Base-by-base conservation (phyloP, 2,888 invertebrate species). In the Ceriagrion tenellum region DNA sequence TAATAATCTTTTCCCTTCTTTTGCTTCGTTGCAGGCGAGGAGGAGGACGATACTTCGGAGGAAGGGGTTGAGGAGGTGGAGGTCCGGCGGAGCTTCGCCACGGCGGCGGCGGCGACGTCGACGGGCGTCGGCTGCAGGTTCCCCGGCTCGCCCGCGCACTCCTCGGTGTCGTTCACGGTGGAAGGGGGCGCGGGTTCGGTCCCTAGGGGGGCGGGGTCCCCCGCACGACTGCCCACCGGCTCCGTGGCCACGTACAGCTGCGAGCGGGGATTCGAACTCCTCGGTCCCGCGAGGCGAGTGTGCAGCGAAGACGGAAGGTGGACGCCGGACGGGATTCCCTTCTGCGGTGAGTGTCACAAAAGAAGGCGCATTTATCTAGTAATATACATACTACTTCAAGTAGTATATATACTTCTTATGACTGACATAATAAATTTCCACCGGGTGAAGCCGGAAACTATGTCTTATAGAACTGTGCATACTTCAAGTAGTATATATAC, bases 141-240 rank as follows among this genome's bases (percentile, higher is more conserved):
- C 97, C 99, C 99, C 0, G 99, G 99, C 20, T 98, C 98, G 0
- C 99, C 99, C 20, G 99, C 99, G 0, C 99, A 99, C 97, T 98
- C 98, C 95, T 97, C 97, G 90, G 98, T 99, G 74, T 97, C 98
- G 47, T 99, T 99, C 97, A 98, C 98, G 96, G 96, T 97, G 96
- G 96, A 97, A 96, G 96, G 97, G 96, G 96, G 97, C 96, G 90
- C 96, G 97, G 88, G 97, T 97, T 18, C 96, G 97, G 93, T 63
- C 20, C 93, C 93, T 3, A 69, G 93, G 40, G 93, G 93, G 47
- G 93, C 69, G 35, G 69, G 47, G 20, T 93, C 93, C 3, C 93
- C 93, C 35, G 93, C 93, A 1, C 35, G 74, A 8, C 95, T 95
- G n/a, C 59, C 95, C 69, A 63, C 95, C 10, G 98, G 98, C 26